phyloP scores from a whole-genome alignment of 2,888 invertebrate genomes.

The Pedicia rivosa region DNA sequence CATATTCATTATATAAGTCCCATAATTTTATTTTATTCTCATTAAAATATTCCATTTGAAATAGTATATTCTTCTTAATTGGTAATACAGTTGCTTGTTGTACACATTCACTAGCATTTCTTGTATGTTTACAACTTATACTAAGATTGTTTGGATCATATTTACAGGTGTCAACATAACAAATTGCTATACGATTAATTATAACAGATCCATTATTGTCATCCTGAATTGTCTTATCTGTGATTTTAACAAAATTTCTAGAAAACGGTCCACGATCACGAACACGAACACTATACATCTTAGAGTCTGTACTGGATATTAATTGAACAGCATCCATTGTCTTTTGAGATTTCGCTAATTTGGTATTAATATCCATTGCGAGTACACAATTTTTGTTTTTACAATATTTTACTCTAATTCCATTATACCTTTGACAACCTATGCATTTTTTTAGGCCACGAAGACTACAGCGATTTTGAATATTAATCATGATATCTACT shows the following conservation, averaged over 20 bases:
- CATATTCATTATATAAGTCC: conserved; percentile 22
- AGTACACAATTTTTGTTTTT: conserved; percentile 52
- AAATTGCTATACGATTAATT: conserved; percentile 19
- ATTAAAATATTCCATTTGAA: conserved; percentile 21
- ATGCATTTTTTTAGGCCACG: conserved; percentile 58
- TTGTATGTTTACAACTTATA: conserved; percentile 23
- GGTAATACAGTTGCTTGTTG: conserved; percentile 18
- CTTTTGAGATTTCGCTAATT: neutral
- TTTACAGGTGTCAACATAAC: conserved; percentile 22
- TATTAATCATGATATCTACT: too few species aligned
- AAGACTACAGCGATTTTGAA: too few species aligned
- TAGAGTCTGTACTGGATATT: conserved; percentile 40
- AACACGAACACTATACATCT: conserved; percentile 51
- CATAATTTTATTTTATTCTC: conserved; percentile 23
- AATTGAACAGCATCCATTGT: conserved; percentile 29
- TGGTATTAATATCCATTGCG: neutral
- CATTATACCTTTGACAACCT: conserved; percentile 59
- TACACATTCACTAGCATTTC: conserved; percentile 14
- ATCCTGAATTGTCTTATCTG: conserved; percentile 26
- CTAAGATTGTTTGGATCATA: conserved; percentile 15
- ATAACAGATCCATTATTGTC: conserved; percentile 26
- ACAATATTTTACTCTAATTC: conserved; percentile 54
- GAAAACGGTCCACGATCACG: conserved; percentile 52
- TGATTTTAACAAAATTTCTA: conserved; percentile 53
- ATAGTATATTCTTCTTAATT: conserved; percentile 21